A percentile compares a stretch with the other conserved stretches of the same genome.
Evolutionary conservation across 2,888 invertebrate species (phyloP).

Genomic region (Eupithecia insigniata): DNA sequence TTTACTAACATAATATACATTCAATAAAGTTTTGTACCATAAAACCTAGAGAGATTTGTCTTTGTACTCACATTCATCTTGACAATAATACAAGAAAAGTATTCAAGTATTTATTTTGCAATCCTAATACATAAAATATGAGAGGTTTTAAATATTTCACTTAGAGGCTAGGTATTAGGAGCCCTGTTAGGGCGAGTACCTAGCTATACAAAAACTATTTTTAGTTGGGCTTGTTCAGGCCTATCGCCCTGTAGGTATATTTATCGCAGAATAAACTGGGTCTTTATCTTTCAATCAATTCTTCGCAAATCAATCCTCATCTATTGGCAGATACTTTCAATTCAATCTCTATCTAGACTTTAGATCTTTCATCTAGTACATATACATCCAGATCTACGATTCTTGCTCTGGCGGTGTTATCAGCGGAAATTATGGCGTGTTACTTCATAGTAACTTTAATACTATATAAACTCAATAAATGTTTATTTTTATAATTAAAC

Average conservation of each 20-base stretch:
- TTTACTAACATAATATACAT: no score
- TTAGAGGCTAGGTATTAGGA: no score
- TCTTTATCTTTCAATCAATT: constrained; percentile 13
- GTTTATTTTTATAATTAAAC: neutral
- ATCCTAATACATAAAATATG: no score
- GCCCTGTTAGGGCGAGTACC: no score
- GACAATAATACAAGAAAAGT: no score
- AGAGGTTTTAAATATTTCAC: no score
- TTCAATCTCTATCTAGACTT: constrained; percentile 7
- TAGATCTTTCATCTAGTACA: constrained; percentile 40
- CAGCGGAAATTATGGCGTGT: constrained; percentile 58
- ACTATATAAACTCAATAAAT: neutral
- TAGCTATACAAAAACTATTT: no score
- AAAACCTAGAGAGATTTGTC: no score
- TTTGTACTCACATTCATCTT: no score
- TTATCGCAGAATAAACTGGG: neutral
- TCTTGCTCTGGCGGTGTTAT: constrained; percentile 45
- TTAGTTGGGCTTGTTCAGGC: no score
- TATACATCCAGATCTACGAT: constrained; percentile 48
- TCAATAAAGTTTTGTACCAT: no score
- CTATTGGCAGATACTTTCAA: constrained; percentile 7
- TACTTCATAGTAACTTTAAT: constrained; percentile 51
- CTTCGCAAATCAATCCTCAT: constrained; percentile 5
- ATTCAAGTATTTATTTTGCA: no score
- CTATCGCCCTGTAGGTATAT: neutral